Conservation (phyloP, 2,797 vertebrate genomes). For the Catostomus latipinnis region DNA sequence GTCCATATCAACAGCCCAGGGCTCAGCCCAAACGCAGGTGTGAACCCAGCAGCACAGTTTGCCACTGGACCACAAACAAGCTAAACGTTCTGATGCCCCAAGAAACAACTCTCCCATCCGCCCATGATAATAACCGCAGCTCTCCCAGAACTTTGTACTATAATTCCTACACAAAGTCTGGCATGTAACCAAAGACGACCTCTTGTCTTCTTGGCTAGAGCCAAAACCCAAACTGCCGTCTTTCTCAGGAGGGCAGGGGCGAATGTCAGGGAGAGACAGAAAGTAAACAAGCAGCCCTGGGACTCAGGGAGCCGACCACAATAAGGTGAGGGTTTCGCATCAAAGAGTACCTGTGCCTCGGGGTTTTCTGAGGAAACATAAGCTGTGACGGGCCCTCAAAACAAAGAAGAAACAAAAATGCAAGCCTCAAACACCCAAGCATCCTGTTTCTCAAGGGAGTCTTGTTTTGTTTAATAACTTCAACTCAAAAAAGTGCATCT, state of each 20-base stretch:
- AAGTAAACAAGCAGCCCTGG: constrained; percentile 57
- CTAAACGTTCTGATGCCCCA: constrained; percentile 54
- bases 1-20: constrained; percentile 57
- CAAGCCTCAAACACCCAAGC: constrained; percentile 27
- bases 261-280: constrained; percentile 51
- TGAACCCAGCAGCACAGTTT: constrained; percentile 56
- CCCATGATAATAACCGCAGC: constrained; percentile 65
- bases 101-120: constrained; percentile 54
- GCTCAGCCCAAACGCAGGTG: constrained; percentile 70
- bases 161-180: constrained; percentile 69
- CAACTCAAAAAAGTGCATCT: constrained; percentile 40
- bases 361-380: constrained; percentile 50
- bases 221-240: constrained; percentile 54
- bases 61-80: constrained; percentile 53
- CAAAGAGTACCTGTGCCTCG: constrained; percentile 59
- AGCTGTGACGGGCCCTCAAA: constrained; percentile 41
- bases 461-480: constrained; percentile 59
- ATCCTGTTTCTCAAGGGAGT: neutral
- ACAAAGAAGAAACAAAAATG: constrained; percentile 53
- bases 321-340: constrained; percentile 60
- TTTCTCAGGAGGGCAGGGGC: constrained; percentile 58
- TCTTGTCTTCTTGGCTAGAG: constrained; percentile 55
- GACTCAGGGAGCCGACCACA: constrained; percentile 52
- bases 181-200: constrained; percentile 68
- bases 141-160: constrained; percentile 56